Evolutionary conservation across 2,113 vertebrate species (phyloP).

Genomic region (Cavia porcellus): DNA sequence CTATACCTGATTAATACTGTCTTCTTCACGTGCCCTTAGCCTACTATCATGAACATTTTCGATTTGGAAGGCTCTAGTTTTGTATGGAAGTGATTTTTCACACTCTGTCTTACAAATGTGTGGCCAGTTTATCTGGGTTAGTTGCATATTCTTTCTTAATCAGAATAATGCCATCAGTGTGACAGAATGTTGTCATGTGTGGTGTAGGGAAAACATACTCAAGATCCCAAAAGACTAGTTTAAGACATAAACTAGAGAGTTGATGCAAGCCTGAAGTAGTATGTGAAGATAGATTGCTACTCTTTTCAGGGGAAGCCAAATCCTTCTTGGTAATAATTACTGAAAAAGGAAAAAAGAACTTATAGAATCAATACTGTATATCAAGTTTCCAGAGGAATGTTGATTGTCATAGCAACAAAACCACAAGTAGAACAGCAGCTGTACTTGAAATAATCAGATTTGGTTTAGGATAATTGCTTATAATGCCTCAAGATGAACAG

Average conservation of each 20-base stretch:
- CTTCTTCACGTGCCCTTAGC: background rate
- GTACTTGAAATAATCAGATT: background rate
- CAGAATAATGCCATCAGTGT: background rate
- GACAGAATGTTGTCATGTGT: background rate
- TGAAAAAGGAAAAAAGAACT: background rate
- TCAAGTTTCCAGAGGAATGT: background rate
- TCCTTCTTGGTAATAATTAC: background rate
- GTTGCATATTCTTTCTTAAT: background rate
- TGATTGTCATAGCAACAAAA: background rate
- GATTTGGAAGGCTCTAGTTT: background rate
- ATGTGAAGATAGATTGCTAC: background rate
- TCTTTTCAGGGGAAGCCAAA: background rate
- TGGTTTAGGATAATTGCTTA: background rate
- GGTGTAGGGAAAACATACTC: background rate
- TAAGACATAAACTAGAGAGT: background rate
- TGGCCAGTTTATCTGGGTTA: background rate
- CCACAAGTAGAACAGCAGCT: background rate
- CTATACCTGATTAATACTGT: background rate
- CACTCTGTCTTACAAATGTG: background rate
- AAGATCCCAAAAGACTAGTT: background rate
- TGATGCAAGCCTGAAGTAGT: background rate
- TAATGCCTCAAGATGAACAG: background rate
- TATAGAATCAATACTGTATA: background rate
- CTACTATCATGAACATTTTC: background rate
- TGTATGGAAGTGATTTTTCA: constrained; percentile 1